Evolutionary conservation across 2,113 vertebrate genomes (phyloP).

Genomic region (Anas platyrhynchos): DNA sequence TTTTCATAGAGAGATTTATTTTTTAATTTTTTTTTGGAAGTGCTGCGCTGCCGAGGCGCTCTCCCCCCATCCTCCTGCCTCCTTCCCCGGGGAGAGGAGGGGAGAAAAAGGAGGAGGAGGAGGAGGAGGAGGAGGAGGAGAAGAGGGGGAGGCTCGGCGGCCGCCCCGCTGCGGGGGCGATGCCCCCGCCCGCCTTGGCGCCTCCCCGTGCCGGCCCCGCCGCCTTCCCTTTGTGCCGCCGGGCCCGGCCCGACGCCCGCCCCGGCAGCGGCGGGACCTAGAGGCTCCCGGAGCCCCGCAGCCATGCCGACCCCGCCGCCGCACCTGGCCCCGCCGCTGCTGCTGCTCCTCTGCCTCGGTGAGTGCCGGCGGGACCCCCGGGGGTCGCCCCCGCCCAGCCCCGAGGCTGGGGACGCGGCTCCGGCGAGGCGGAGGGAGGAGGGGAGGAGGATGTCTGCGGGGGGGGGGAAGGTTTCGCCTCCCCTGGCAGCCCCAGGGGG

Average conservation of each 20-base stretch:
- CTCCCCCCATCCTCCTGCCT: background rate
- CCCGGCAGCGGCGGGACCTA: background rate
- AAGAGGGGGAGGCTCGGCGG: background rate
- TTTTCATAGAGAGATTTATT: too few species aligned
- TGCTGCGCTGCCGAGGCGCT: too few species aligned
- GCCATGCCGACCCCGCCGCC: conserved; percentile 63
- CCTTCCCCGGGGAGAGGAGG: background rate
- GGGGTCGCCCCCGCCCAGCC: too few species aligned
- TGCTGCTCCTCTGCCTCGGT: conserved; percentile 43
- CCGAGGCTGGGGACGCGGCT: too few species aligned
- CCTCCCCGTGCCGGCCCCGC: background rate
- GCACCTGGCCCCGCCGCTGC: conserved; percentile 36
- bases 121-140: too few species aligned
- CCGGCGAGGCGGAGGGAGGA: background rate
- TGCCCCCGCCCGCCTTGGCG: background rate
- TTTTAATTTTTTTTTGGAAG: too few species aligned
- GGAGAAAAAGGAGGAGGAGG: too few species aligned
- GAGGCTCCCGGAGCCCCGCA: background rate
- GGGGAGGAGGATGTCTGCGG: background rate
- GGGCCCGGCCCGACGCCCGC: background rate
- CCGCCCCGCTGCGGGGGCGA: background rate
- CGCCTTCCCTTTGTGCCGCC: background rate
- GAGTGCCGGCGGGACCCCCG: background rate
- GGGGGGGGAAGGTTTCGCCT: too few species aligned
- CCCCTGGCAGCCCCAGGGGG: too few species aligned